phyloP scores from a whole-genome alignment of 2,113 vertebrate species.

The Eulemur macaco region DNA sequence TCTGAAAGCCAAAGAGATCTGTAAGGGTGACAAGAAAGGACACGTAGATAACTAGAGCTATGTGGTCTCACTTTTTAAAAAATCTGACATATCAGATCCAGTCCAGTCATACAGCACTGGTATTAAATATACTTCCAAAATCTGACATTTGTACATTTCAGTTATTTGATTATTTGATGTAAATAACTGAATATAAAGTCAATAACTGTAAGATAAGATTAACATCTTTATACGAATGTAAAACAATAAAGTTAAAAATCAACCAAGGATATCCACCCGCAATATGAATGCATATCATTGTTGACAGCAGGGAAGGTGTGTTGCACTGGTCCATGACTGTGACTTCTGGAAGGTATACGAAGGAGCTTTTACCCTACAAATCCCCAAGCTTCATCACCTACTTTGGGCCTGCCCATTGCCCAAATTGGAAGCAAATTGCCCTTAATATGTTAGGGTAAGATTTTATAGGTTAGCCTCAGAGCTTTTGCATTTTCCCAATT shows the following conservation, averaged over 20 bases:
- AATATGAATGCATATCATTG: accelerated
- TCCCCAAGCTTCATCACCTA: background rate
- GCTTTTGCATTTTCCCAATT: constrained; percentile 45
- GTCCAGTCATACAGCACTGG: background rate
- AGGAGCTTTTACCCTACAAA: background rate
- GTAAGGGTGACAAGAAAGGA: background rate
- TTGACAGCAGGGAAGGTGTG: accelerated
- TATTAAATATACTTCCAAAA: background rate
- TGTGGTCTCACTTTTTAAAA: background rate
- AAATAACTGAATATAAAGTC: background rate
- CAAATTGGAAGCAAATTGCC: background rate
- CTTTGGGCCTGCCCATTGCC: background rate
- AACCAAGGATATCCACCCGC: background rate
- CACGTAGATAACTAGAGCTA: background rate
- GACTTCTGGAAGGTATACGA: background rate
- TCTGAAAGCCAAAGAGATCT: background rate
- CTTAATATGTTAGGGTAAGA: background rate
- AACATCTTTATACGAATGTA: background rate
- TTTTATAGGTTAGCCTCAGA: constrained; percentile 27
- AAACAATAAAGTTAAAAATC: background rate
- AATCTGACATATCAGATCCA: background rate
- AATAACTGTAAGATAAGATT: background rate
- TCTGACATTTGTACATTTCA: background rate
- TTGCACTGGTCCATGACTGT: accelerated
- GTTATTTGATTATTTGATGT: background rate